These are phyloP conservation scores for Cassiopea andromeda DNA, from an alignment of 30 jellyfish, hydroid and myxozoan species.

Conservation along the genomic window DNA sequence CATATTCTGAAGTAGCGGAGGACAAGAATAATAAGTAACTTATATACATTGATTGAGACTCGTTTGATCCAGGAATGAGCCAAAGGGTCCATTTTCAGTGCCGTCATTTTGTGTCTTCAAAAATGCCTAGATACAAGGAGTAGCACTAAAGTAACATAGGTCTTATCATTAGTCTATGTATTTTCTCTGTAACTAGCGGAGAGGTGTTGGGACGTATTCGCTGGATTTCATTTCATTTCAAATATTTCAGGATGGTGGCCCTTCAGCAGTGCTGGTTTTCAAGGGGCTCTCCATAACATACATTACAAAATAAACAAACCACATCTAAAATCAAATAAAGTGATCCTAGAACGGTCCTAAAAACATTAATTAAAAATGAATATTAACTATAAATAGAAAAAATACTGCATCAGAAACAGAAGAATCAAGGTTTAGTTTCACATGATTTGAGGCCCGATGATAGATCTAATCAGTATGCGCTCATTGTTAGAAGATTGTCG, in stretches of 20 bases:
- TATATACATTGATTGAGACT: conserved; percentile 35
- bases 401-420: no score
- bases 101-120: conserved; percentile 20
- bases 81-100: conserved; percentile 36
- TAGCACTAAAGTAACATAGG: conserved; percentile 33
- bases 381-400: no score
- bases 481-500: conserved; percentile 34
- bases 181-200: conserved; percentile 43
- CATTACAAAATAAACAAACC: no score
- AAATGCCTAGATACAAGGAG: conserved; percentile 10
- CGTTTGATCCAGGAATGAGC: conserved; percentile 25
- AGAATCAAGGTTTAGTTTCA: no score
- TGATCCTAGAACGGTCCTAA: no score
- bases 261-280: no score
- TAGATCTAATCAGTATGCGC: conserved; percentile 32
- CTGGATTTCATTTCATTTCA: no score
- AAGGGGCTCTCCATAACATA: no score
- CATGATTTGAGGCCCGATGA: conserved; percentile 12
- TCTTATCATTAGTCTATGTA: conserved; percentile 31
- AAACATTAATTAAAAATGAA: no score
- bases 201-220: conserved; percentile 24
- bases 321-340: no score
- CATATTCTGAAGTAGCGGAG: neutral
- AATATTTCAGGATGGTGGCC: no score
- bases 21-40: conserved; percentile 19